phyloP scores from a whole-genome alignment of 2,888 invertebrate genomes.

The Sarcophaga caerulescens region DNA sequence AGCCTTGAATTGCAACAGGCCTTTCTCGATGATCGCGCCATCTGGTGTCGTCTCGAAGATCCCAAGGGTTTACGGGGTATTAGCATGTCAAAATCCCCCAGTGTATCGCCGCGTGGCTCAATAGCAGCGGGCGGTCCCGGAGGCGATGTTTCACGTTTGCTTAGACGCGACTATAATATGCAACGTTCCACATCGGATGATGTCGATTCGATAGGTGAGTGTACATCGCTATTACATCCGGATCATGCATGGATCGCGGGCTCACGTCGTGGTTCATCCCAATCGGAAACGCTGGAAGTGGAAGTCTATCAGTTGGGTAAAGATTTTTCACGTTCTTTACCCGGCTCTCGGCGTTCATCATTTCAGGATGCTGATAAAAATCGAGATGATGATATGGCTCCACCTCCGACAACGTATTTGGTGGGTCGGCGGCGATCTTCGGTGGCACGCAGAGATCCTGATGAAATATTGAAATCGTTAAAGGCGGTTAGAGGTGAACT shows the following conservation, averaged over 20 bases:
- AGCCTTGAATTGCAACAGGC: slow-evolving; percentile 86
- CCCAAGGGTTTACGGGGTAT: slow-evolving; percentile 85
- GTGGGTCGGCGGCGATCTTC: slow-evolving; percentile 90
- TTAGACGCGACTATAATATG: slow-evolving; percentile 88
- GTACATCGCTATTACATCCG: slow-evolving; percentile 90
- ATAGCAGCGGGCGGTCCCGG: slow-evolving; percentile 81
- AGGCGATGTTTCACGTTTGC: slow-evolving; percentile 85
- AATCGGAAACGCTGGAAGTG: slow-evolving; percentile 92
- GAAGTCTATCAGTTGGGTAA: slow-evolving; percentile 92
- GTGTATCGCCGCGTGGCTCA: slow-evolving; percentile 90
- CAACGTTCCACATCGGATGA: slow-evolving; percentile 90
- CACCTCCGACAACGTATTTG: slow-evolving; percentile 83
- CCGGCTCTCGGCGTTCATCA: slow-evolving; percentile 91
- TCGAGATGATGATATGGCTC: slow-evolving; percentile 81
- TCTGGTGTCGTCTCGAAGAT: slow-evolving; percentile 94
- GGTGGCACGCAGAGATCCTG: slow-evolving; percentile 90
- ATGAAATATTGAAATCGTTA: slow-evolving; percentile 90
- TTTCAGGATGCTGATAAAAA: slow-evolving; percentile 88
- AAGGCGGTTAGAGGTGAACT: slow-evolving; percentile 92
- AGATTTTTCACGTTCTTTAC: slow-evolving; percentile 92
- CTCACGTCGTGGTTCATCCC: slow-evolving; percentile 92
- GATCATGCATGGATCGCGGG: slow-evolving; percentile 91
- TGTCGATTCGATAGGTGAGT: slow-evolving; percentile 89
- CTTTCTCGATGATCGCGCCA: slow-evolving; percentile 92
- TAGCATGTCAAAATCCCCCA: slow-evolving; percentile 85